Percentiles rank a stretch among this genome's conserved stretches.
These are phyloP conservation scores for Istiophorus platypterus DNA, from an alignment of 2,113 vertebrate genomes.

Conservation along the genomic window DNA sequence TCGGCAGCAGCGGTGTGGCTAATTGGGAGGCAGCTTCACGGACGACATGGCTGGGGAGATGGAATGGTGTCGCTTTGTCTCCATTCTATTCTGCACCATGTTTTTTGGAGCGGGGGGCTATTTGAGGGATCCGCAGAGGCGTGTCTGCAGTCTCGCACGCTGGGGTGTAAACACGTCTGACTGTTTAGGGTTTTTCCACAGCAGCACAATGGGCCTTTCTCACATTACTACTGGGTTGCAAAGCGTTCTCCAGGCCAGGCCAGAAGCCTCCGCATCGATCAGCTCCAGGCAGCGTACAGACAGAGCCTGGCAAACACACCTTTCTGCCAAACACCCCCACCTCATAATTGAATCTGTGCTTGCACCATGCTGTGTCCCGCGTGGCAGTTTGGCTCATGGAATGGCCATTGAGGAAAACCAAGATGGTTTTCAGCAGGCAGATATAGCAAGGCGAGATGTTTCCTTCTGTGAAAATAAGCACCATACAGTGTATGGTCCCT, in stretches of 20 bases:
- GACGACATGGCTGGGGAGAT: conserved; percentile 38
- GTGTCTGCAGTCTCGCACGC: conserved; percentile 40
- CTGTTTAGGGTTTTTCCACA: conserved; percentile 34
- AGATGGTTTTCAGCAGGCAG: conserved; percentile 62
- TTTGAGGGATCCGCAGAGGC: conserved; percentile 37
- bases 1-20: conserved; percentile 66
- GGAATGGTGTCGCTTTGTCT: conserved; percentile 53
- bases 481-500: conserved; percentile 1
- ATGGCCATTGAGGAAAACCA: conserved; percentile 58
- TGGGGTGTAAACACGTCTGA: conserved; percentile 68
- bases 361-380: conserved; percentile 58
- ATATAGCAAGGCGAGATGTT: conserved; percentile 36
- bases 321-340: conserved; percentile 51
- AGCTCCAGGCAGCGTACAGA: conserved; percentile 53
- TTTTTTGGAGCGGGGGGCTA: conserved; percentile 42
- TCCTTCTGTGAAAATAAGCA: conserved; percentile 53
- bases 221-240: conserved; percentile 60
- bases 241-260: conserved; percentile 56
- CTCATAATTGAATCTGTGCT: conserved; percentile 74
- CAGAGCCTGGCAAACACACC: conserved; percentile 48
- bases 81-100: conserved; percentile 38
- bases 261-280: conserved; percentile 66
- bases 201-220: conserved; percentile 62
- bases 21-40: conserved; percentile 66
- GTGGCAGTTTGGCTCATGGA: conserved; percentile 60